Evolutionary conservation across 2,113 vertebrate species (phyloP), one percentile per base, ranked within the genome.

Genomic region (Alces alces): DNA sequence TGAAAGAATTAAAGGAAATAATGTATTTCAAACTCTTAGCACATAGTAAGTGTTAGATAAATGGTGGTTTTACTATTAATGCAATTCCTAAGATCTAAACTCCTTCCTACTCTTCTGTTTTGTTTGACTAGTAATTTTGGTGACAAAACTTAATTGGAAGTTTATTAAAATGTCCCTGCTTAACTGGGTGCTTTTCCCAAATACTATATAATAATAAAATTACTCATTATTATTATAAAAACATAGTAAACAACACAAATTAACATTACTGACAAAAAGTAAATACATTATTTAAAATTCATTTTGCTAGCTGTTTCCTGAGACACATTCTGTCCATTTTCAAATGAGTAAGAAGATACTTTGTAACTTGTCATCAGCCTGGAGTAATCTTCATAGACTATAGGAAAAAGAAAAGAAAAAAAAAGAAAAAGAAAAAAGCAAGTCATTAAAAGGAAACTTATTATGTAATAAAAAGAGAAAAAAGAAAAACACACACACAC

Each of bases 251-350:
- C 16, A 64, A 64, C 19, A 96, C 85, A 94, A 84, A 87, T 4
- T 73, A 80, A 70, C 57, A 45, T 95, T 97, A 96, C 47, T 93
- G 94, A 93, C 61, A 86, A 87, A 97, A 97, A 60, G 86, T 66
- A 96, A 95, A 95, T 95, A 96, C 78, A 95, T 93, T 39, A 93
- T 89, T 91, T 94, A 94, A 96, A 96, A 84, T 97, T 96, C 86
- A 89, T 82, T 96, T 91, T 90, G 25, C 54, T 73, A 92, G 96
- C 70, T 97, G 86, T 95, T 97, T 98, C 97, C 97, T 94, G 97
- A 98, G 97, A 94, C 90, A 80, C 11, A 54, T 36, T 88, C 92
- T 73, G 93, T 96, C 84, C 78, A 57, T 93, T 93, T 98, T 73
- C 95, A 86, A 92, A 92, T 30, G 43, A 96, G 86, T 52, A 64